These are phyloP conservation scores for Scaptomyza flava DNA, from an alignment of 2,888 invertebrate species.

Conservation along the genomic window DNA sequence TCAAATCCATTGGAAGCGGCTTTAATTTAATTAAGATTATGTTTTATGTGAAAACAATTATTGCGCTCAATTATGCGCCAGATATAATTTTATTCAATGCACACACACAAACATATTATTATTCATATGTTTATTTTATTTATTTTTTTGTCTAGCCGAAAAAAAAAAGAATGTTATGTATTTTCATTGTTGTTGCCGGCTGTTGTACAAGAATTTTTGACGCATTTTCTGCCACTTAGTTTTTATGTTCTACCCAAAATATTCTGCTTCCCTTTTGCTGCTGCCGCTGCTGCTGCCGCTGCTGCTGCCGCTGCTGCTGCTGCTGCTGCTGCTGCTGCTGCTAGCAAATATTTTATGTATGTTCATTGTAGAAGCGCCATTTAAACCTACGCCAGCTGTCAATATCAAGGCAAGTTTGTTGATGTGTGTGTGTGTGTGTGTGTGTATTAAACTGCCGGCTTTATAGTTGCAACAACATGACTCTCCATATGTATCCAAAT, in stretches of 20 bases:
- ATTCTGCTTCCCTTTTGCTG: slow-evolving; percentile 21
- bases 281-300: not conserved
- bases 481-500: slow-evolving; percentile 14
- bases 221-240: slow-evolving; percentile 40
- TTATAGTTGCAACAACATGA: slow-evolving; percentile 35
- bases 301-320: not conserved
- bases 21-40: slow-evolving; percentile 23
- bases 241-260: slow-evolving; percentile 33
- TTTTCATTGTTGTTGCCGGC: slow-evolving; percentile 4
- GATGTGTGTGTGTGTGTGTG: slow-evolving; percentile 8
- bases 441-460: slow-evolving; percentile 21
- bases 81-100: slow-evolving; percentile 53
- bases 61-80: slow-evolving; percentile 60
- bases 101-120: not conserved
- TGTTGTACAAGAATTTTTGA: slow-evolving; percentile 25
- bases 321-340: too few relatives aligned
- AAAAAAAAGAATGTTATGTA: not conserved
- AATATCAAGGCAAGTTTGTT: not conserved
- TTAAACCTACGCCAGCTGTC: slow-evolving; percentile 53
- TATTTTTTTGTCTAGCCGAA: slow-evolving; percentile 2
- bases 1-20: slow-evolving; percentile 9
- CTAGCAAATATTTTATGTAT: slow-evolving; percentile 4
- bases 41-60: slow-evolving; percentile 46
- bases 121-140: not conserved
- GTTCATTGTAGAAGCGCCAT: slow-evolving; percentile 47